phyloP scores from a whole-genome alignment of 2,888 invertebrate species.

The Zeuzera pyrina region DNA sequence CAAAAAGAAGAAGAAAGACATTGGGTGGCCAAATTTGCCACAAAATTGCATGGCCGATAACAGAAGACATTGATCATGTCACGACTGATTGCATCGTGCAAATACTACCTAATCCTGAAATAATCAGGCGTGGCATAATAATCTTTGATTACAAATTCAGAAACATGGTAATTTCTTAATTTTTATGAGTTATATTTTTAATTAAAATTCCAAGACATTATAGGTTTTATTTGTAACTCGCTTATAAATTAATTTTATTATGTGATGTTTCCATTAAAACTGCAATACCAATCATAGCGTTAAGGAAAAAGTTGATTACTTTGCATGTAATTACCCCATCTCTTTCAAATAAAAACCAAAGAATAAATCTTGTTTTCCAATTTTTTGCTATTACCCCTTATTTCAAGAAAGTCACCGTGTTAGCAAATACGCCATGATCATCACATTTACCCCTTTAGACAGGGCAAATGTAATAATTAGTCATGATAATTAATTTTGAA shows the following conservation, averaged over 20 bases:
- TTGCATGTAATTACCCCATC: not conserved
- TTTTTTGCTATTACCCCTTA: not conserved
- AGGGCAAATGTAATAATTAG: not conserved
- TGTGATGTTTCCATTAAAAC: not conserved
- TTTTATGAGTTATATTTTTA: not conserved
- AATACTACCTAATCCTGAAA: conserved; percentile 1
- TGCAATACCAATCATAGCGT: not conserved
- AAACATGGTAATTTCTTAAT: conserved; percentile 1
- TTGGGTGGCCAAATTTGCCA: not conserved
- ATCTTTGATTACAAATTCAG: not conserved
- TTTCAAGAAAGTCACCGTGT: not conserved
- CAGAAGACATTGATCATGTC: conserved; percentile 10
- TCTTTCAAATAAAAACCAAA: conserved; percentile 1
- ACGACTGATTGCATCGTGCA: conserved; percentile 8
- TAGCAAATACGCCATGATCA: not conserved
- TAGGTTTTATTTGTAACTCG: too few species aligned
- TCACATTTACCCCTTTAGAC: not conserved
- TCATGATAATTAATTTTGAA: not conserved
- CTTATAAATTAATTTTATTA: not conserved
- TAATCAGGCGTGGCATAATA: not conserved
- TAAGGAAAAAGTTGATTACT: not conserved
- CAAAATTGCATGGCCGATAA: conserved; percentile 9
- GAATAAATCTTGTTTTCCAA: not conserved
- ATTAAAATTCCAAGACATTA: too few species aligned
- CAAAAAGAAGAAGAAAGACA: not conserved